Conservation (phyloP, 2,888 invertebrate species). For the Seira ritae region DNA sequence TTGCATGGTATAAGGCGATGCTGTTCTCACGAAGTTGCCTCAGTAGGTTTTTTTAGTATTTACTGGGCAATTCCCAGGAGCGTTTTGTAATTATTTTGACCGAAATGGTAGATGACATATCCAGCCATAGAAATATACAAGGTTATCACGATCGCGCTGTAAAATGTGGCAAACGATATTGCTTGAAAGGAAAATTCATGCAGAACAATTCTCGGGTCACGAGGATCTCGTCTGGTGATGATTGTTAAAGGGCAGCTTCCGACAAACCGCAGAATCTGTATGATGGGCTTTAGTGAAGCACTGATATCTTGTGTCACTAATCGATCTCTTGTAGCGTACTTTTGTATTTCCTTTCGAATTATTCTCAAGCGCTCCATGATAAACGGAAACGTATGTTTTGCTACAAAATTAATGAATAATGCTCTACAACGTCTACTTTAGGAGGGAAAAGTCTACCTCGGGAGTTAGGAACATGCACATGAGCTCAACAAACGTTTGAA, state of each 20-base stretch:
- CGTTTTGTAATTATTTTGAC: not conserved
- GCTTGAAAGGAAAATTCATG: slow-evolving; percentile 11
- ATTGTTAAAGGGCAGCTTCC: slow-evolving; percentile 38
- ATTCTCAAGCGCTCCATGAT: not conserved
- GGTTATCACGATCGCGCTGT: not conserved
- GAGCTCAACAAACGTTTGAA: no score
- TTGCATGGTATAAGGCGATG: no score
- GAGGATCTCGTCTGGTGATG: not conserved
- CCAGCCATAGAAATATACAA: not conserved
- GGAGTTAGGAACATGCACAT: no score
- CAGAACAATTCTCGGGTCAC: not conserved
- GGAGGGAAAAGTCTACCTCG: no score
- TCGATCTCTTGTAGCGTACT: no score
- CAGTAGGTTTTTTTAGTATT: not conserved
- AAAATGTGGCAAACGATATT: slow-evolving; percentile 16
- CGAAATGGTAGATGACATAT: not conserved
- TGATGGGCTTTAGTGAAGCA: not conserved
- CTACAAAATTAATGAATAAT: no score
- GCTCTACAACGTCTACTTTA: no score
- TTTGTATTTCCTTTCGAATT: not conserved
- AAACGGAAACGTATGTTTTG: no score
- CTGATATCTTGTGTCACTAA: slow-evolving; percentile 4
- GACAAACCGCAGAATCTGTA: slow-evolving; percentile 4
- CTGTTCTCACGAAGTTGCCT: no score
- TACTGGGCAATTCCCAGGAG: not conserved